phyloP scores from a whole-genome alignment of 1,140 invertebrate species.

The Panagrolaimus sp. region DNA sequence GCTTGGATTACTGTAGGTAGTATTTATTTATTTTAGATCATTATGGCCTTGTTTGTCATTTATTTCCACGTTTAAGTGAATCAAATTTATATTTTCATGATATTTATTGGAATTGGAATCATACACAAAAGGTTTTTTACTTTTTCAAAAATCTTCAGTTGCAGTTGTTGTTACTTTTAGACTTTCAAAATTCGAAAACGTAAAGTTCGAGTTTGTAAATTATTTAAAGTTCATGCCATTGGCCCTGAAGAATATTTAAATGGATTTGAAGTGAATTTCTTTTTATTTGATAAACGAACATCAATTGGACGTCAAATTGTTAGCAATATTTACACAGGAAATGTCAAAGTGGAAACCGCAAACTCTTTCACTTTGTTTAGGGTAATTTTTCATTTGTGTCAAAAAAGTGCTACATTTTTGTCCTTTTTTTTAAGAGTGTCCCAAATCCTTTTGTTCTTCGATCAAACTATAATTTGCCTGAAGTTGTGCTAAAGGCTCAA shows the following conservation, averaged over 20 bases:
- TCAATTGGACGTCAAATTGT: constrained; percentile 5
- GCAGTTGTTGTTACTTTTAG: not conserved
- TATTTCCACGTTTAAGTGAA: constrained; percentile 8
- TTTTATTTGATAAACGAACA: constrained; percentile 4
- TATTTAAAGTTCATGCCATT: constrained; percentile 13
- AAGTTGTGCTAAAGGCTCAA: not conserved
- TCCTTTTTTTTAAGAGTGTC: not conserved
- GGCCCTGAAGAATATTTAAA: not conserved
- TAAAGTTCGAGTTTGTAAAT: not conserved
- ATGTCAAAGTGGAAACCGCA: constrained; percentile 4
- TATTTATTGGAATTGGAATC: constrained; percentile 13
- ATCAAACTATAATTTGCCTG: not conserved
- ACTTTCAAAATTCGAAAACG: constrained; percentile 8
- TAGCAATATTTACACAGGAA: constrained; percentile 9
- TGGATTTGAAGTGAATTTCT: constrained; percentile 4
- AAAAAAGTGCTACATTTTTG: not conserved
- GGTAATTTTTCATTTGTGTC: not conserved
- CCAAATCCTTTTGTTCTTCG: constrained; percentile 1
- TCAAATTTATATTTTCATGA: constrained; percentile 6
- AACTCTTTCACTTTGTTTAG: constrained; percentile 1
- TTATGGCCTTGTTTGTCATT: not conserved
- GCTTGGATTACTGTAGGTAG: no score
- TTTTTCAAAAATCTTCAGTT: not conserved
- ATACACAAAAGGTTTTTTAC: not conserved
- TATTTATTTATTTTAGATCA: constrained; percentile 2